Evolutionary conservation across 2,888 invertebrate species (phyloP), one percentile per base, ranked within the genome.

Genomic region (Amiota minor): DNA sequence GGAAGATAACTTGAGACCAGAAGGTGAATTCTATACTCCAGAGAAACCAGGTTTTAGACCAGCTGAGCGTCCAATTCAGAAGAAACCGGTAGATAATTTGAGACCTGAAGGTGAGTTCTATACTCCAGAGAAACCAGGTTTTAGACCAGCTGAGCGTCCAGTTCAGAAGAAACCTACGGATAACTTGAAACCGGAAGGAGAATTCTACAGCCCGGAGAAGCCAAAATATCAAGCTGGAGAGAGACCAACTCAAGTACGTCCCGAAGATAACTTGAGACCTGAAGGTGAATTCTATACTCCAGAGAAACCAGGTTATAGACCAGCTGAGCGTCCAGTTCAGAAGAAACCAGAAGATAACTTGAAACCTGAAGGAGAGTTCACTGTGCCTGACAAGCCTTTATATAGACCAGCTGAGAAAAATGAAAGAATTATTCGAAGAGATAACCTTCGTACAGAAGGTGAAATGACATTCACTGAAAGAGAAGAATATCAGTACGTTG

Each of bases 291-390:
- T 87, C 46, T 73, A 78, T 3, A 65, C 73, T 1, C 86, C 83
- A 0, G 84, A 85, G 0, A 87, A 78, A 56, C 90, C 91, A 1
- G 87, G 87, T 72, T 91, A 90, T 61, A 87, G 70, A 11, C 81
- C 86, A 35, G 91, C 87, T 1, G 84, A 84, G 49, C 74, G 92
- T 91, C 83, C 92, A 91, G 83, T 80, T 93, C 91, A 35, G 23
- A 73, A 91, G 89, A 80, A 86, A 83, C 80, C 87, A 78, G 70
- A 87, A 10, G 93, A 93, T 79, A 93, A 94, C 84, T 79, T 93
- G 0, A 89, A 87, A 71, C 92, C 92, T 0, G 93, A 93, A 79
- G 92, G 93, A 0, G 92, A 93, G 0, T 92, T 92, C 78, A 91
- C 91, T 70, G 79, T 84, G 4, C 92, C 91, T 0, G 89, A 90